A percentile compares a stretch with the other conserved stretches of the same genome.
Evolutionary conservation across 2,797 vertebrate genomes (phyloP).

Genomic region (Pantherophis alleghaniensis): DNA sequence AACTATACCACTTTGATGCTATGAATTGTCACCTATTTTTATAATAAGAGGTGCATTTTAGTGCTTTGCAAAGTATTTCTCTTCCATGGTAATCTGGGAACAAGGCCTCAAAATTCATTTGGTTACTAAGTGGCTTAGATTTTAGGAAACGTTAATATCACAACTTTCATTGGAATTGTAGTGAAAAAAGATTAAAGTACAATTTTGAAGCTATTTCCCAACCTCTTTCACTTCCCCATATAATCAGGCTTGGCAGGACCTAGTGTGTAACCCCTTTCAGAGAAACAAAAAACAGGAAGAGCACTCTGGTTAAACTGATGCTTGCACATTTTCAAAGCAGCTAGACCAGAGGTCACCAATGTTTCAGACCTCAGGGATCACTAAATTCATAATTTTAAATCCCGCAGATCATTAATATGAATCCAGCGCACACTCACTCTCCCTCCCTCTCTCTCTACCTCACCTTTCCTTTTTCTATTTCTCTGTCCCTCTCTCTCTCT

Average conservation of each 20-base stretch:
- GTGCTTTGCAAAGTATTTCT: background rate
- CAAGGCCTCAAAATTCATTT: slow-evolving; percentile 5
- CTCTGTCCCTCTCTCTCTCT: no score
- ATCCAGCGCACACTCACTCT: no score
- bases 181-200: background rate
- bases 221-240: background rate
- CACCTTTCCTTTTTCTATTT: no score
- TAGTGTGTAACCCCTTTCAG: background rate
- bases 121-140: background rate
- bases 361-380: no score
- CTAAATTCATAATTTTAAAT: no score
- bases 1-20: background rate
- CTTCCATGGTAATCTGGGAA: background rate
- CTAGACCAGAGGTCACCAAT: background rate
- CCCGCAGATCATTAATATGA: no score
- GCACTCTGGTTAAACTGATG: background rate
- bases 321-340: background rate
- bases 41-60: background rate
- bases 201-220: background rate
- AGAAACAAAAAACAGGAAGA: background rate
- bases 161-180: background rate
- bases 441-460: no score
- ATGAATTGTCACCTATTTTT: background rate
- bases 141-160: background rate
- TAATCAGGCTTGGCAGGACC: background rate